Percentiles rank a stretch among this genome's conserved stretches.
phyloP scores from a whole-genome alignment of 1,140 invertebrate genomes.

The Meloidogyne floridensis region DNA sequence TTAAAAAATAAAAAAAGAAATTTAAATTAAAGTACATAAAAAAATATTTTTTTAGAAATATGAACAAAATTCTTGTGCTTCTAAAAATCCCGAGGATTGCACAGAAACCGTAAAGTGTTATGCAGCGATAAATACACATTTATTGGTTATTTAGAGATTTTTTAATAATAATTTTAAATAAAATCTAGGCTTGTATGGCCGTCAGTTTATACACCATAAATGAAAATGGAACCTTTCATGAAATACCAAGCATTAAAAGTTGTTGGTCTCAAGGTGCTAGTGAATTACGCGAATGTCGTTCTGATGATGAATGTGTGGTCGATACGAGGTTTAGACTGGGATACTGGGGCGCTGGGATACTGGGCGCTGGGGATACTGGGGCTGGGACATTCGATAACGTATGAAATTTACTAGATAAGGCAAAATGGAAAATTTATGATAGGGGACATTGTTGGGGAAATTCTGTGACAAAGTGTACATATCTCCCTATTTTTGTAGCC shows the following conservation, averaged over 20 bases:
- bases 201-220: slow-evolving; percentile 43
- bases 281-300: slow-evolving; percentile 45
- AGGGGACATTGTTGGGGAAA: no score
- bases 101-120: slow-evolving; percentile 14
- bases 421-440: no score
- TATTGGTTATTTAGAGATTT: slow-evolving; percentile 21
- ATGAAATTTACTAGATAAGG: no score
- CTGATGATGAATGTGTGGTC: slow-evolving; percentile 45
- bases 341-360: no score
- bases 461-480: no score
- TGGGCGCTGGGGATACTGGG: no score
- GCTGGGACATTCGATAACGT: no score
- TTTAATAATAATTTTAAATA: neutral
- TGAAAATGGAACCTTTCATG: slow-evolving; percentile 40
- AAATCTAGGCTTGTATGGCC: slow-evolving; percentile 51
- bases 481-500: no score
- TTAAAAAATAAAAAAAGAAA: neutral
- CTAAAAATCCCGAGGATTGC: slow-evolving; percentile 3
- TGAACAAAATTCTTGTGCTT: neutral
- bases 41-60: slow-evolving; percentile 17
- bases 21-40: neutral
- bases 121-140: neutral
- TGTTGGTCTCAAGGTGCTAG: slow-evolving; percentile 53
- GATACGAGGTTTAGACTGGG: slow-evolving; percentile 26
- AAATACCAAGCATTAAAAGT: slow-evolving; percentile 40